These are phyloP conservation scores for Rhinolophus ferrumequinum DNA, from an alignment of 2,113 vertebrate genomes.

Conservation along the genomic window DNA sequence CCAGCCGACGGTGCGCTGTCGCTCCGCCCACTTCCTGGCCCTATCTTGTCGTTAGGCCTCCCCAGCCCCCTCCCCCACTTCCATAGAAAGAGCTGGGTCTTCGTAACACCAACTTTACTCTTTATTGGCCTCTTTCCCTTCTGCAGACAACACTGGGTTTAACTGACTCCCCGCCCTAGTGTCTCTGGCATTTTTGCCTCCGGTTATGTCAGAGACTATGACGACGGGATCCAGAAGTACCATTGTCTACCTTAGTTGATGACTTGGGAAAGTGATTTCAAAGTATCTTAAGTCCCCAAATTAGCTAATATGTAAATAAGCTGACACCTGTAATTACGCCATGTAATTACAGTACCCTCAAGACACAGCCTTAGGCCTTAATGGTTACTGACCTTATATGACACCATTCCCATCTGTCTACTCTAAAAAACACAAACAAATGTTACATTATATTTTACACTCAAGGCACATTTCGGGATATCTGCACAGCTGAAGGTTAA, in stretches of 20 bases:
- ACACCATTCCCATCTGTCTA: neutral
- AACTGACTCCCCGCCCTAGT: neutral
- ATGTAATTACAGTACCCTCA: neutral
- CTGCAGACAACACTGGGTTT: neutral
- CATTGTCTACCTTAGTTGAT: neutral
- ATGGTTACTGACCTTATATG: neutral
- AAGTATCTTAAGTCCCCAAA: neutral
- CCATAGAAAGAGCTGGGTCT: neutral
- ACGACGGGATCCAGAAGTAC: neutral
- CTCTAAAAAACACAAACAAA: neutral
- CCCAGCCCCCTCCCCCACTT: neutral
- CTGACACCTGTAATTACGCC: neutral
- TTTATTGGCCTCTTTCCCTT: neutral
- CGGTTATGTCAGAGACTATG: neutral
- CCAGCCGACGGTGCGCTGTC: accelerated
- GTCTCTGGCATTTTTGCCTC: neutral
- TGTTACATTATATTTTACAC: neutral
- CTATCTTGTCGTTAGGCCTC: neutral
- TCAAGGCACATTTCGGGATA: neutral
- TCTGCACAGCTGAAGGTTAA: neutral
- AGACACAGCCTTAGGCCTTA: neutral
- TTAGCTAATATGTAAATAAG: neutral
- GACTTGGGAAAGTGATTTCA: neutral
- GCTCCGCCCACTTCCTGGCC: too few relatives aligned
- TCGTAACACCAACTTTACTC: neutral